Evolutionary conservation across 2,888 invertebrate species (phyloP).

Genomic region (Cheilosia soror): DNA sequence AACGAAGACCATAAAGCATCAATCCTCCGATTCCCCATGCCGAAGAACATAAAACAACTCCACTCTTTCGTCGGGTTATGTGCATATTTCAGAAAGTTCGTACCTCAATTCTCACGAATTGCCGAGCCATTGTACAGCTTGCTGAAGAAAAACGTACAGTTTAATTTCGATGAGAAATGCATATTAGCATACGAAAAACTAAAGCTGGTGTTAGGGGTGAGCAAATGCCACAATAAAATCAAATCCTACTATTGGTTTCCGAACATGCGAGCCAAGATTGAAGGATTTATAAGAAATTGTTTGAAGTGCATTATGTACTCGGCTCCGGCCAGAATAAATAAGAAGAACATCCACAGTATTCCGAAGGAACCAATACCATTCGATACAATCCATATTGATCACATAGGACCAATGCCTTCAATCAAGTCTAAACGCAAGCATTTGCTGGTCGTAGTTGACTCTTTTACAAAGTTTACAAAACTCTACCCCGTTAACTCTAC

Average conservation of each 20-base stretch:
- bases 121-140: too few relatives aligned
- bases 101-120: too few relatives aligned
- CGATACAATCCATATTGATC: slow-evolving; percentile 8
- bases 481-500: neutral
- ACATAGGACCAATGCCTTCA: neutral
- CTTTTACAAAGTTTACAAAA: neutral
- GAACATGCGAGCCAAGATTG: neutral
- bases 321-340: neutral
- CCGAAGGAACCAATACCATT: slow-evolving; percentile 1
- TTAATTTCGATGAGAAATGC: too few relatives aligned
- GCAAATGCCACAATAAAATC: neutral
- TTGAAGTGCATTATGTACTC: slow-evolving; percentile 6
- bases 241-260: slow-evolving; percentile 5
- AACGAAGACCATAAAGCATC: too few relatives aligned
- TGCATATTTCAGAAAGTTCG: too few relatives aligned
- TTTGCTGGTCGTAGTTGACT: neutral
- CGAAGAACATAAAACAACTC: too few relatives aligned
- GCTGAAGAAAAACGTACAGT: too few relatives aligned
- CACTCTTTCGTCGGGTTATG: too few relatives aligned
- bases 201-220: too few relatives aligned
- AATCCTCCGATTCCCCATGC: too few relatives aligned
- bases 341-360: neutral
- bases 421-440: slow-evolving; percentile 6
- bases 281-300: neutral
- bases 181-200: too few relatives aligned